phyloP scores from a whole-genome alignment of 1,140 invertebrate genomes.

The Drosophila erecta region DNA sequence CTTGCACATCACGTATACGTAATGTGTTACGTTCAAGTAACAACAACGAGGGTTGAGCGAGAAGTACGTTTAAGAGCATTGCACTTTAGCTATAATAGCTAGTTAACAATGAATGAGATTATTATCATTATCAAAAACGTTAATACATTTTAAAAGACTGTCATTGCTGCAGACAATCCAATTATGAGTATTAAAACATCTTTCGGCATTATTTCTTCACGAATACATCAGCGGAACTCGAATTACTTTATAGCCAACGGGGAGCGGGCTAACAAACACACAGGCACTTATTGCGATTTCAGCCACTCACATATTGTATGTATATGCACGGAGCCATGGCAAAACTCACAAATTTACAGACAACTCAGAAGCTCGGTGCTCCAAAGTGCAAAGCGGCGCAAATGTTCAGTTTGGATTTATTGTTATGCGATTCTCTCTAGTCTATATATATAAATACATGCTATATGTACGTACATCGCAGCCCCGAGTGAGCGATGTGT shows the following conservation, averaged over 20 bases:
- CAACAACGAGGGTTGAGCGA: conserved; percentile 7
- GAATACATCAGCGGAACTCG: conserved; percentile 32
- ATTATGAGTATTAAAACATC: conserved; percentile 4
- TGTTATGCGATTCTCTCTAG: conserved; percentile 49
- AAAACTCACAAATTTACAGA: conserved; percentile 59
- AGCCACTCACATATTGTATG: conserved; percentile 30
- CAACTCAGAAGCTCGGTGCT: conserved; percentile 42
- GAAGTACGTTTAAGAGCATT: background rate
- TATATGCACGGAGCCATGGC: conserved; percentile 5
- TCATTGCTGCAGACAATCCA: background rate
- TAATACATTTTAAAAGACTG: too few species aligned
- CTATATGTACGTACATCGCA: background rate
- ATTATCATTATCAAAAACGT: too few species aligned
- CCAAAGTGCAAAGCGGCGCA: conserved; percentile 47
- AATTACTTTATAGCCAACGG: conserved; percentile 39
- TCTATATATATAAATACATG: conserved; percentile 14
- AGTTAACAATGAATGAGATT: too few species aligned
- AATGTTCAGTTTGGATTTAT: conserved; percentile 70
- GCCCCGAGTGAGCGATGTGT: background rate
- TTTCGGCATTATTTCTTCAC: background rate
- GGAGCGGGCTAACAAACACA: conserved; percentile 4
- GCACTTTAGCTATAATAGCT: background rate
- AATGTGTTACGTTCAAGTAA: conserved; percentile 50
- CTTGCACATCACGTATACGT: conserved; percentile 45
- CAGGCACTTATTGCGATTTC: conserved; percentile 37